Conservation (phyloP, 2,888 invertebrate species). For the Busseola fusca region DNA sequence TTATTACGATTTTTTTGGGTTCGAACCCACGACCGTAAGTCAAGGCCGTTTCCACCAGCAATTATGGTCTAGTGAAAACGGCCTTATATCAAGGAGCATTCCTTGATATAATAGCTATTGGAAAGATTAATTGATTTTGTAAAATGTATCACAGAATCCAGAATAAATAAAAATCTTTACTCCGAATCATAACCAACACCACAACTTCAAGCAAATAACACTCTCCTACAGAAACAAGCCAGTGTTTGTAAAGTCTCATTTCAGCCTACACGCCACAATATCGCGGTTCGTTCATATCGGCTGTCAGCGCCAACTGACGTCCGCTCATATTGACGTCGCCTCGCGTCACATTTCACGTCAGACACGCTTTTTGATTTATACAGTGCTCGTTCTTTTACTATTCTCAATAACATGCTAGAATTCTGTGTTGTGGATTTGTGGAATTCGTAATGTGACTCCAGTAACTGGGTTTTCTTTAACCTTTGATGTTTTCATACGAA, state of each 20-base stretch:
- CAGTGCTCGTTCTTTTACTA: slow-evolving; percentile 40
- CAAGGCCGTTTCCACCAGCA: too few relatives aligned
- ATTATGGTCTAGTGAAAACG: too few relatives aligned
- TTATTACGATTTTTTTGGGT: too few relatives aligned
- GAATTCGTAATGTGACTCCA: not conserved
- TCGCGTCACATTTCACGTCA: slow-evolving; percentile 55
- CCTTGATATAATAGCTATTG: too few relatives aligned
- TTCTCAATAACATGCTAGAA: slow-evolving; percentile 25
- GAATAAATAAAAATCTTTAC: not conserved
- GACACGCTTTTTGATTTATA: slow-evolving; percentile 59
- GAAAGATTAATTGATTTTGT: not conserved
- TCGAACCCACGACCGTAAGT: too few relatives aligned
- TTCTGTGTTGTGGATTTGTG: slow-evolving; percentile 5
- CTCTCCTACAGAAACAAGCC: slow-evolving; percentile 14
- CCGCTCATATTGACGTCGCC: slow-evolving; percentile 58
- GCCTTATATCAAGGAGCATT: too few relatives aligned
- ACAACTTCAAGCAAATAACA: not conserved
- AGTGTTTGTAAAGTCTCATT: slow-evolving; percentile 52
- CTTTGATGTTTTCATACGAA: not conserved
- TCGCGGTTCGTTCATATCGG: slow-evolving; percentile 50
- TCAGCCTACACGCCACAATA: slow-evolving; percentile 52
- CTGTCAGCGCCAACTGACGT: slow-evolving; percentile 63
- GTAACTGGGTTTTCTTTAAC: not conserved
- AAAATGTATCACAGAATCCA: not conserved
- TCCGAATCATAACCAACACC: not conserved